Percentiles rank a stretch among this genome's conserved stretches.
phyloP scores from a whole-genome alignment of 2,797 vertebrate genomes.

The Danionella dracula region DNA sequence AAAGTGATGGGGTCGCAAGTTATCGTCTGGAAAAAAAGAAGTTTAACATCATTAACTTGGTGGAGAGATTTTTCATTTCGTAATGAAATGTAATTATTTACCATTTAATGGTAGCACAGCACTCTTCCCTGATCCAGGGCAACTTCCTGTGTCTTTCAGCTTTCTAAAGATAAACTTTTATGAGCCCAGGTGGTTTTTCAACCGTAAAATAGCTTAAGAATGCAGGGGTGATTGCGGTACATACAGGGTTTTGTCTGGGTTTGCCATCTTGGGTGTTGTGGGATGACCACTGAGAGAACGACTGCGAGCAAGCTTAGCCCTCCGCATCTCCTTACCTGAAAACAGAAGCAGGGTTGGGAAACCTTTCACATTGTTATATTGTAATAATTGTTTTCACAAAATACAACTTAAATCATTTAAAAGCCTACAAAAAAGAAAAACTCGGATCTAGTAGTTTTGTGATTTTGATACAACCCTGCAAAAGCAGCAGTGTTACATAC shows the following conservation, averaged over 20 bases:
- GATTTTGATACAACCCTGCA: too few species aligned
- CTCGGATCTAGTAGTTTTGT: too few species aligned
- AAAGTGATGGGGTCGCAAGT: conserved; percentile 68
- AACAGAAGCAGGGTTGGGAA: conserved; percentile 36
- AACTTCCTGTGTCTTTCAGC: conserved; percentile 58
- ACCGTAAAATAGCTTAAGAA: too few species aligned
- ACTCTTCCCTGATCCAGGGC: conserved; percentile 58
- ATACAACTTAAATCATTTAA: too few species aligned
- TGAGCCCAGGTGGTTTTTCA: background rate
- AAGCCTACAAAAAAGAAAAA: too few species aligned
- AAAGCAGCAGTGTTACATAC: too few species aligned
- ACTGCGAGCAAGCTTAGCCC: conserved; percentile 87
- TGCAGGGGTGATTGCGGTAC: background rate
- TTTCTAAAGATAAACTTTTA: conserved; percentile 53
- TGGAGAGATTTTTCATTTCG: background rate
- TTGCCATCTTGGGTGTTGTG: conserved; percentile 77
- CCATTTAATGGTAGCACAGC: conserved; percentile 60
- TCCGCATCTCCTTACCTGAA: conserved; percentile 87
- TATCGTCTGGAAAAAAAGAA: conserved; percentile 71
- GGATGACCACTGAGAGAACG: conserved; percentile 90
- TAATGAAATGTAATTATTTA: conserved; percentile 30
- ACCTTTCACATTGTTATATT: background rate
- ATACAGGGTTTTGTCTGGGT: conserved; percentile 74
- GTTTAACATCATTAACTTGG: background rate
- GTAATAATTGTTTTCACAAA: too few species aligned